phyloP scores from a whole-genome alignment of 2,113 vertebrate species.

The Dipodomys ordii region DNA sequence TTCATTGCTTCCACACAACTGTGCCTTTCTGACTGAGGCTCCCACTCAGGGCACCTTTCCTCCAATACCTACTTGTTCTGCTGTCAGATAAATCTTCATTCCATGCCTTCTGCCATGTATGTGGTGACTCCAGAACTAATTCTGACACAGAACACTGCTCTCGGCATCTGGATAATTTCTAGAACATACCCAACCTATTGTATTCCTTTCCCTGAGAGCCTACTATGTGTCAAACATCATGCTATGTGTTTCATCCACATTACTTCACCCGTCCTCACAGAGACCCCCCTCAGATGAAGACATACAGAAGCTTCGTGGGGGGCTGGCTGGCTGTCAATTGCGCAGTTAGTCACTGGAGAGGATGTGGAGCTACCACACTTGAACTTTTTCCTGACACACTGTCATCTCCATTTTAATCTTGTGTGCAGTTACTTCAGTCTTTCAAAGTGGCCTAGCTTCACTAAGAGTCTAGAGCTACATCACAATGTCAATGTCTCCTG shows the following conservation, averaged over 20 bases:
- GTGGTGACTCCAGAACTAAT: background rate
- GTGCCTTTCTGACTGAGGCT: background rate
- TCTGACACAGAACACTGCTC: background rate
- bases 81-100: background rate
- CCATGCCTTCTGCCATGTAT: background rate
- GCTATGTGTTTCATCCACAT: too few relatives aligned
- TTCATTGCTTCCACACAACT: background rate
- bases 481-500: background rate
- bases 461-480: background rate
- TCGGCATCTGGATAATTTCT: conserved; percentile 40
- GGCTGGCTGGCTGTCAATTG: too few relatives aligned
- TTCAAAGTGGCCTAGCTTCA: background rate
- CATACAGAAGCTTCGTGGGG: too few relatives aligned
- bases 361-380: background rate
- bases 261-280: too few relatives aligned
- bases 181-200: background rate
- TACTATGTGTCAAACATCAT: too few relatives aligned
- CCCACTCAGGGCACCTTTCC: background rate
- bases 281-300: too few relatives aligned
- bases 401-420: too few relatives aligned
- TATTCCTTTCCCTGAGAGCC: background rate
- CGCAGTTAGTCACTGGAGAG: too few relatives aligned
- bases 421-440: background rate
- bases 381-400: background rate
- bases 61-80: background rate